Conservation (phyloP, 2,888 invertebrate genomes). For the Bellardia bayeri region DNA sequence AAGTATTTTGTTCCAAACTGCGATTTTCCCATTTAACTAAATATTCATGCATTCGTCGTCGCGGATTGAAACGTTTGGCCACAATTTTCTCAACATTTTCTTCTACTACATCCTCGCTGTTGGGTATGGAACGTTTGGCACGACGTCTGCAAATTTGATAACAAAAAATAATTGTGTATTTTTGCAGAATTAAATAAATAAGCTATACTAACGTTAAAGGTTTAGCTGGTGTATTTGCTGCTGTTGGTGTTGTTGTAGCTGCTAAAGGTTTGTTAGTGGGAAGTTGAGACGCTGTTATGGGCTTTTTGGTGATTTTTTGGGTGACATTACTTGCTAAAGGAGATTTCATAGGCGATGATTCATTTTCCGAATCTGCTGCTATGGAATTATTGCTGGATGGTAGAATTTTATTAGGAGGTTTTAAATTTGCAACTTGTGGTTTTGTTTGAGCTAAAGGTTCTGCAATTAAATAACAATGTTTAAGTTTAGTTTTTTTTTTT, state of each 20-base stretch:
- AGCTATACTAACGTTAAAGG: slow-evolving; percentile 69
- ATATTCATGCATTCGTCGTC: slow-evolving; percentile 91
- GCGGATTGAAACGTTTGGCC: slow-evolving; percentile 92
- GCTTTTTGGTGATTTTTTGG: slow-evolving; percentile 75
- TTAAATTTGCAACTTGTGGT: slow-evolving; percentile 75
- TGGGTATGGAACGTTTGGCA: slow-evolving; percentile 80
- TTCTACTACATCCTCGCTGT: slow-evolving; percentile 85
- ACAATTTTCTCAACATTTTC: slow-evolving; percentile 93
- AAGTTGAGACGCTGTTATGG: slow-evolving; percentile 56
- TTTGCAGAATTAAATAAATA: background rate
- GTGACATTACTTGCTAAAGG: slow-evolving; percentile 50
- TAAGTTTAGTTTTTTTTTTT: background rate
- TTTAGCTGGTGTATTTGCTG: slow-evolving; percentile 54
- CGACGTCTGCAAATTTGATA: slow-evolving; percentile 78
- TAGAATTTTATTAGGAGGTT: slow-evolving; percentile 76
- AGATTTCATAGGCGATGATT: slow-evolving; percentile 74
- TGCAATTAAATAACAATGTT: slow-evolving; percentile 50
- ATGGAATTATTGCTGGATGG: slow-evolving; percentile 75
- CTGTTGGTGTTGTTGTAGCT: slow-evolving; percentile 54
- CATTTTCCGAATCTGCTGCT: slow-evolving; percentile 78
- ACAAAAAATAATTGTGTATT: background rate
- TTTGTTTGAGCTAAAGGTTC: slow-evolving; percentile 77
- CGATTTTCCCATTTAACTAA: slow-evolving; percentile 94
- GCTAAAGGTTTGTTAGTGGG: slow-evolving; percentile 66
- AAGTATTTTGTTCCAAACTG: slow-evolving; percentile 92